Base-by-base conservation (phyloP, 2,888 invertebrate genomes). In the Tolmerus cingulatus region DNA sequence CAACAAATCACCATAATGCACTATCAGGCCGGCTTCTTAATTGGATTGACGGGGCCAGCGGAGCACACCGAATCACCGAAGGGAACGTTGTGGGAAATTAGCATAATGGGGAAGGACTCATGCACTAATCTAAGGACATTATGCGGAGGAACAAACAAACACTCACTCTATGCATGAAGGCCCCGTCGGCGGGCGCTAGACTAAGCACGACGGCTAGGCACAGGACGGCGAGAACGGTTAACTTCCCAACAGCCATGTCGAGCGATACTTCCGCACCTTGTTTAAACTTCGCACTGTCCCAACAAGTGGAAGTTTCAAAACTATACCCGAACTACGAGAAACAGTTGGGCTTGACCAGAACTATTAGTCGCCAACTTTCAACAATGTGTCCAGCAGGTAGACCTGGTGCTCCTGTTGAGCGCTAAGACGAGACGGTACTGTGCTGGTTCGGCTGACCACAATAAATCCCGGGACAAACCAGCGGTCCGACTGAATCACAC, bases 131-230 rank as follows among this genome's bases (percentile, higher is more conserved):
- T 66, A 66, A 66, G 66, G 66, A 66, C 66, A 76, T 37, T 27
- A 27, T 76, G 34, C 7, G 9, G 37, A 76, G 34, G 16, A 76
- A 16, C 34, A 76, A 37, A n/a, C n/a, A n/a, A 76, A 34, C 82
- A 82, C 82, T 82, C 82, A 82, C 82, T 82, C 57, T 66, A 2
- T 82, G 82, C 27, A 51, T 46, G 37, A 82, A 57, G 57, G 51
- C 57, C 37, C 57, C 82, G 2, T 57, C 37, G 55, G 34, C 66
- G 27, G 82, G 57, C n/a, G 37, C n/a, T 37, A 37, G 55, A 30
- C 46, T 57, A 16, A 82, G 14, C 66, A 34, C 5, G n/a, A 78
- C 14, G 9, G 57, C 34, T 12, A 82, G 57, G 34, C 82, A 82
- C 82, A 82, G 19, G 23, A 37, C 55, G 34, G 57, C 37, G 37